phyloP scores from a whole-genome alignment of 2,797 vertebrate species.

The Leuciscus waleckii region DNA sequence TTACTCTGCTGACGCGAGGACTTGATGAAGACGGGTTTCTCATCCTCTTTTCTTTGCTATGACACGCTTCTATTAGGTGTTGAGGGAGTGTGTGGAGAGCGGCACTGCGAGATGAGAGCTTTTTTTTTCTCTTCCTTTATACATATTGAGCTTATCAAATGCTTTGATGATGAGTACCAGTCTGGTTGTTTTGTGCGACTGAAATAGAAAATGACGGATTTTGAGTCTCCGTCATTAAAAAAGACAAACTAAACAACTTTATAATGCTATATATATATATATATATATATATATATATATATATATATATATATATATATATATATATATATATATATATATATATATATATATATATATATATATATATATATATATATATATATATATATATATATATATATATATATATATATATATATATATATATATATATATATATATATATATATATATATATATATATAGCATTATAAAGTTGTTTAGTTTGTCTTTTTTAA shows the following conservation, averaged over 20 bases:
- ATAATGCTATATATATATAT: not conserved
- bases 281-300: too few species aligned
- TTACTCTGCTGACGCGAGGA: slow-evolving; percentile 81
- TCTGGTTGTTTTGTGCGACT: not conserved
- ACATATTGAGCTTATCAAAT: slow-evolving; percentile 29
- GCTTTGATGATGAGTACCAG: slow-evolving; percentile 24
- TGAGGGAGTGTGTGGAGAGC: slow-evolving; percentile 29
- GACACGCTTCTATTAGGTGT: slow-evolving; percentile 50
- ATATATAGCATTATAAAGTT: slow-evolving; percentile 27
- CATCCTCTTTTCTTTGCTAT: slow-evolving; percentile 42
- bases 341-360: too few species aligned
- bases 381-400: too few species aligned
- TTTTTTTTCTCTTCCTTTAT: slow-evolving; percentile 17
- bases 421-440: too few species aligned
- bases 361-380: too few species aligned
- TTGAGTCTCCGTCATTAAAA: slow-evolving; percentile 54
- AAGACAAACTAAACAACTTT: slow-evolving; percentile 41
- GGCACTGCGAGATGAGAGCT: slow-evolving; percentile 3
- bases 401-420: too few species aligned
- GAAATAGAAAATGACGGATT: slow-evolving; percentile 15
- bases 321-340: too few species aligned
- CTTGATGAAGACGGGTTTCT: slow-evolving; percentile 72
- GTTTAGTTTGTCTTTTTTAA: slow-evolving; percentile 58
- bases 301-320: too few species aligned
- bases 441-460: too few species aligned